Evolutionary conservation across 2,797 vertebrate species (phyloP).

Genomic region (Cryptoblepharus egeriae): DNA sequence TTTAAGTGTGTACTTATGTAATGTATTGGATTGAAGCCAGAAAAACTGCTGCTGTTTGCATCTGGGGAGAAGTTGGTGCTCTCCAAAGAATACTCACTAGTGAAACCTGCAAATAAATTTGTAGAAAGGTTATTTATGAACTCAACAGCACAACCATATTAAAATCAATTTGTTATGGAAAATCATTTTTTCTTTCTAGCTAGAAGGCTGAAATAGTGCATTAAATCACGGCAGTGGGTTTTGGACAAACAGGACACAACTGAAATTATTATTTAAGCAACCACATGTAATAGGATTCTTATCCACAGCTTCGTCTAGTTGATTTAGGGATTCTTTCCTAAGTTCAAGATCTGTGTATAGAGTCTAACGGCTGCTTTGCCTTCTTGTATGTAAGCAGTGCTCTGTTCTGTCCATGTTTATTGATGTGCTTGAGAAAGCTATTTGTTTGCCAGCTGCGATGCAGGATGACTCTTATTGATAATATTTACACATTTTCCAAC

Average conservation of each 20-base stretch:
- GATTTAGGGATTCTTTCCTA: background rate
- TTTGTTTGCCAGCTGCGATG: background rate
- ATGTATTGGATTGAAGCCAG: background rate
- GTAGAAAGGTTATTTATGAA: slow-evolving; percentile 12
- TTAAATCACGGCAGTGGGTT: background rate
- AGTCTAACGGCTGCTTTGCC: background rate
- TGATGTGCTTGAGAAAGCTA: background rate
- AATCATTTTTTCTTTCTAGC: background rate
- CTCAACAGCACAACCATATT: background rate
- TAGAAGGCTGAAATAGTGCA: background rate
- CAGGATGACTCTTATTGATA: background rate
- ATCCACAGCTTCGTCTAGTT: background rate
- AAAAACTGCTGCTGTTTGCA: background rate
- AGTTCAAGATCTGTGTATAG: background rate
- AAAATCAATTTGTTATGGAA: slow-evolving; percentile 10
- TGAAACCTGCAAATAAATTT: slow-evolving; percentile 1
- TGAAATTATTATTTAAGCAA: background rate
- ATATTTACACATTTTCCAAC: too few species aligned
- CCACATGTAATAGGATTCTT: background rate
- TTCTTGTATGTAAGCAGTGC: background rate
- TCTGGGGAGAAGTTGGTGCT: background rate
- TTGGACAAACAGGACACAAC: background rate
- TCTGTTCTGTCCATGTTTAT: background rate
- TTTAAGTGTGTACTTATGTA: accelerated
- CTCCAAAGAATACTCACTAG: slow-evolving; percentile 12